Evolutionary conservation across 2,113 vertebrate genomes (phyloP).

Genomic region (Neolamprologus caudopunctatus): DNA sequence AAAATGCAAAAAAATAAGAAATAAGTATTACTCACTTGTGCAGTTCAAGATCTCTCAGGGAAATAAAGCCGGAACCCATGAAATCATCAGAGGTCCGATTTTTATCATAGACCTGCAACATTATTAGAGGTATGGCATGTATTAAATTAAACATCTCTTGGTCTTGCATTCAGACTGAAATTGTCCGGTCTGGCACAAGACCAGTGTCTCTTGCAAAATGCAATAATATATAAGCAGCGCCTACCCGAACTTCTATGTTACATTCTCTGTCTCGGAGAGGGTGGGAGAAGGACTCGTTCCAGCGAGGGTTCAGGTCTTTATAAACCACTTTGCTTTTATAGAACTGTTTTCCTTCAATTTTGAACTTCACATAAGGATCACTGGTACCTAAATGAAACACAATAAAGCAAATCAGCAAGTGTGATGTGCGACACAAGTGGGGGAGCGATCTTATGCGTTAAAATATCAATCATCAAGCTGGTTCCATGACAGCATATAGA

Average conservation of each 20-base stretch:
- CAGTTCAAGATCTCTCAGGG: conserved; percentile 76
- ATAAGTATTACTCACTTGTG: conserved; percentile 74
- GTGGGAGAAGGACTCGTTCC: conserved; percentile 88
- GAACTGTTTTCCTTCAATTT: conserved; percentile 87
- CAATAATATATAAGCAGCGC: neutral
- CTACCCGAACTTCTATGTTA: conserved; percentile 81
- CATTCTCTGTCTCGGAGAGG: conserved; percentile 82
- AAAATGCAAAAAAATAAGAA: neutral
- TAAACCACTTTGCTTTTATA: conserved; percentile 96
- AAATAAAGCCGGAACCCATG: conserved; percentile 83
- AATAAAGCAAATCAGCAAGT: neutral
- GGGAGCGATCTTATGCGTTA: neutral
- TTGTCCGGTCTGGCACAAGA: neutral
- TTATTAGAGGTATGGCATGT: neutral
- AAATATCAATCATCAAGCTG: neutral
- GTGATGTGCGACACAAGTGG: neutral
- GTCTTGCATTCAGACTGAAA: neutral
- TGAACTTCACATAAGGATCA: conserved; percentile 95
- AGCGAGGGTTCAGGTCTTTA: conserved; percentile 88
- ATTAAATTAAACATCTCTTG: neutral
- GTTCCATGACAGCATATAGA: neutral
- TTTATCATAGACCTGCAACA: conserved; percentile 85
- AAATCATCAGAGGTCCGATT: conserved; percentile 89
- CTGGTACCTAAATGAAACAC: conserved; percentile 78
- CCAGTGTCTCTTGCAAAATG: neutral